Evolutionary conservation across 2,113 vertebrate species (phyloP), one percentile per base, ranked within the genome.

Genomic region (Abramis brama): DNA sequence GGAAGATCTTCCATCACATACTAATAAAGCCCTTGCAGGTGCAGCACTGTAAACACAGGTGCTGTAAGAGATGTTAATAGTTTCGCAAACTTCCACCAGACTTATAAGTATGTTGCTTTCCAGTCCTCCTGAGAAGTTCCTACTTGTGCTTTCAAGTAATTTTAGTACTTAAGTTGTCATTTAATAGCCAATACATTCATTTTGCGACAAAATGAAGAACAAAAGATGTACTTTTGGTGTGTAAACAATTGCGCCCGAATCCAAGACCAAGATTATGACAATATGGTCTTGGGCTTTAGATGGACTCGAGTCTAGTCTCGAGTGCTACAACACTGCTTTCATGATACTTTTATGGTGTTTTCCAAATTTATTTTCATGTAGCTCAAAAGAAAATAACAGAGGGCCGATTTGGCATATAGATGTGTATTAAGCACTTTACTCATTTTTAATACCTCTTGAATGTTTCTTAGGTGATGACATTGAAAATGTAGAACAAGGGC

Each of bases 401-500:
- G 6, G 15, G 21, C 21, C 8, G 12, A 47, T 47, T 43, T 74
- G 12, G 10, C 13, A 23, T 45, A 73, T 73, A 73, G 9, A n/a
- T 73, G 47, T 77, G 1, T 36, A 57, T 78, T 57, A 33, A 5
- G 50, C 45, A 33, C 15, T 59, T 78, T 43, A 50, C 43, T 75
- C 6, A 3, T 23, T 79, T 60, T 36, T 17, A 59, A 59, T 25
- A 39, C 30, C 47, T 60, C 19, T 60, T 39, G 12, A 60, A 79
- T 25, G 52, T 62, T 43, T 79, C 55, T 39, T 39, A 10, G 30
- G 55, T 10, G 55, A 43, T 91, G 91, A 92, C 91, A 91, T 90
- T 92, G 91, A 86, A 76, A 86, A 81, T 68, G 79, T 71, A 89
- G 89, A 88, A 84, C 88, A 90, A 88, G 52, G 11, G 30, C 77